Base-by-base conservation (phyloP, 2,888 invertebrate genomes). In the Clanis bilineata region DNA sequence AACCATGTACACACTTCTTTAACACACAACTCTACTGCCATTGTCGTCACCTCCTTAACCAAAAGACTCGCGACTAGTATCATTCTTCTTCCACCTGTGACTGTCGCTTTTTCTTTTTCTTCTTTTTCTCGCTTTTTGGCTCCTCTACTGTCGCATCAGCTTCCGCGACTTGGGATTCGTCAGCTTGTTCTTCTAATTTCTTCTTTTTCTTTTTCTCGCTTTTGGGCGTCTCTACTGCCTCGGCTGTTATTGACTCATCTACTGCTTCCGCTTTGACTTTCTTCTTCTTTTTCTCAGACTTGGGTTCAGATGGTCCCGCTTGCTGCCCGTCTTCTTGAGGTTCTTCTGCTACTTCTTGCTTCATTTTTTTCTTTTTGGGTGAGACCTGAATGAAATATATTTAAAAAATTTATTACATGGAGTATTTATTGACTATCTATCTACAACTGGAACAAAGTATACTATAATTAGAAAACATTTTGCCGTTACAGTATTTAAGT, bases 151-250 rank as follows among this genome's bases (percentile, higher is more conserved):
- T 68, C 56, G 72, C 69, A 18, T 67, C 69, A 0, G 66, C 70
- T 22, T 71, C 74, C 18, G 64, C 64, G 57, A 76, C 64, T 60
- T 71, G 68, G 47, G 67, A 67, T 25, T 79, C 81, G 18, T 73
- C 68, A 6, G 83, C 79, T 1, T 74, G 70, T 58, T 88, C 86
- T 25, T 88, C 88, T 65, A 93, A 93, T 67, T 90, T 92, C 77
- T 90, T 93, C 72, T 93, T 93, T 73, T 93, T 93, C 70, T 92
- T 93, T 65, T 87, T 88, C 71, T 93, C 93, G 62, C 93, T 93
- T 69, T 93, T 92, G 15, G 86, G 74, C 2, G 73, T 66, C 32
- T 71, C 65, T 15, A 64, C 68, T 23, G 68, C 72, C 15, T 57
- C 70, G 21, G 75, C 71, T 64, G n/a, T n/a, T n/a, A n/a, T 92